phyloP scores from a whole-genome alignment of 2,888 invertebrate species.

The Vandiemenella viatica region DNA sequence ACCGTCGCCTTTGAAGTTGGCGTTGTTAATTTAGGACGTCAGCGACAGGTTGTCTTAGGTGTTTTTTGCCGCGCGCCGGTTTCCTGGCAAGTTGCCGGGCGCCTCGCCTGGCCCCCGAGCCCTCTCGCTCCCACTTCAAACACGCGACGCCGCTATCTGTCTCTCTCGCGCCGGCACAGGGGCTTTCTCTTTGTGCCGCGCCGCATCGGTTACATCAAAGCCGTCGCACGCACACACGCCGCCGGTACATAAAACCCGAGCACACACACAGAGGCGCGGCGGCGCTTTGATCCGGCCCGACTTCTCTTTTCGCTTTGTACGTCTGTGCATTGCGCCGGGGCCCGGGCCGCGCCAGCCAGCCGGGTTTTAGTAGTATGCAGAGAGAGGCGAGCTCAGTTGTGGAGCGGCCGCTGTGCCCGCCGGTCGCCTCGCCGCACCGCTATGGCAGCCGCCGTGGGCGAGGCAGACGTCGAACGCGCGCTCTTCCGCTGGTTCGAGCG shows the following conservation, averaged over 20 bases:
- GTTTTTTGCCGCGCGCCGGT: too few relatives aligned
- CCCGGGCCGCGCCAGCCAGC: slow-evolving; percentile 1
- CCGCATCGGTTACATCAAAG: slow-evolving; percentile 10
- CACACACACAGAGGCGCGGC: slow-evolving; percentile 1
- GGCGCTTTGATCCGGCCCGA: slow-evolving; percentile 9
- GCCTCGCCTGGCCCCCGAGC: background rate
- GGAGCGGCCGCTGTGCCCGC: slow-evolving; percentile 1
- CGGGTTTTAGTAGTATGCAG: slow-evolving; percentile 1
- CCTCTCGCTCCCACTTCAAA: background rate
- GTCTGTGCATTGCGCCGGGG: slow-evolving; percentile 10
- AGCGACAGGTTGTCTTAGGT: too few relatives aligned
- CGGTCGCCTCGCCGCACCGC: slow-evolving; percentile 14
- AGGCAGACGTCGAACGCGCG: slow-evolving; percentile 21
- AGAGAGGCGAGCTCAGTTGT: slow-evolving; percentile 4
- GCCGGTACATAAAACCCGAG: slow-evolving; percentile 7
- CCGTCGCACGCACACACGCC: slow-evolving; percentile 2
- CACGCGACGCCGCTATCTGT: background rate
- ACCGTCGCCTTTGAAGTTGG: too few relatives aligned
- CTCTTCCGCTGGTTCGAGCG: slow-evolving; percentile 21
- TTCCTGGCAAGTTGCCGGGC: background rate
- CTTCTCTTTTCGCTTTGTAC: slow-evolving; percentile 9
- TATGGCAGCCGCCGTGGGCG: slow-evolving; percentile 22
- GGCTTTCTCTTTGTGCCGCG: slow-evolving; percentile 31
- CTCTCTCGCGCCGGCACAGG: slow-evolving; percentile 34
- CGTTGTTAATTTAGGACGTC: too few relatives aligned